These are phyloP conservation scores for Zosterops hypoxanthus DNA, from an alignment of 2,113 vertebrate genomes.

Conservation along the genomic window DNA sequence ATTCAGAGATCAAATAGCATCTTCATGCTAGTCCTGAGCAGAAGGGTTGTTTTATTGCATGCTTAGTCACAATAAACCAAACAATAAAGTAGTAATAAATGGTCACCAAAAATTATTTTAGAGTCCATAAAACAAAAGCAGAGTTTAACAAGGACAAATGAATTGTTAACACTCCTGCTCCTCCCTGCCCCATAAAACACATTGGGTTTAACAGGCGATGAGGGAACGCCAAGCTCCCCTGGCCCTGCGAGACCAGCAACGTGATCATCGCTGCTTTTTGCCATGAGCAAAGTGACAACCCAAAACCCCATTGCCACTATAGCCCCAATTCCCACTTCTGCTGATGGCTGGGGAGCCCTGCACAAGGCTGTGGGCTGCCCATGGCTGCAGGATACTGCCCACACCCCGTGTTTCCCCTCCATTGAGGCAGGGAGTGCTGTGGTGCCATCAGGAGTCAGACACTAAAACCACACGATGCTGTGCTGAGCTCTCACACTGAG, in stretches of 20 bases:
- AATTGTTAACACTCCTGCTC: conserved; percentile 9
- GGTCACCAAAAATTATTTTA: background rate
- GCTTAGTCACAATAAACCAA: conserved; percentile 24
- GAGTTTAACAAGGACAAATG: conserved; percentile 3
- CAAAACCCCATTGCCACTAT: fast-evolving
- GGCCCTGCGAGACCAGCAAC: fast-evolving
- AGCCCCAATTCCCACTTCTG: background rate
- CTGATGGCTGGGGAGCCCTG: background rate
- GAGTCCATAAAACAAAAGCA: background rate
- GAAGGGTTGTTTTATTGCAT: background rate
- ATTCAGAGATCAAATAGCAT: background rate
- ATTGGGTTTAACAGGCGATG: fast-evolving
- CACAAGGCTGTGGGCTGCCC: background rate
- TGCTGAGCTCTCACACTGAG: background rate
- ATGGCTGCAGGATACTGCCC: fast-evolving
- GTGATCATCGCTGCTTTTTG: background rate
- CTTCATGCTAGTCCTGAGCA: background rate
- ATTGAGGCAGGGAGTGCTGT: fast-evolving
- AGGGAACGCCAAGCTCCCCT: background rate
- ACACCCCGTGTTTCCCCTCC: fast-evolving
- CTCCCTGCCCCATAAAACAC: background rate
- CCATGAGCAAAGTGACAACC: fast-evolving
- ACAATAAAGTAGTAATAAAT: conserved; percentile 33
- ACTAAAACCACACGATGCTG: background rate
- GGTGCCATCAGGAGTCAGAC: fast-evolving